phyloP scores from a whole-genome alignment of 1,140 invertebrate genomes.

The Propsilocerus akamusi region DNA sequence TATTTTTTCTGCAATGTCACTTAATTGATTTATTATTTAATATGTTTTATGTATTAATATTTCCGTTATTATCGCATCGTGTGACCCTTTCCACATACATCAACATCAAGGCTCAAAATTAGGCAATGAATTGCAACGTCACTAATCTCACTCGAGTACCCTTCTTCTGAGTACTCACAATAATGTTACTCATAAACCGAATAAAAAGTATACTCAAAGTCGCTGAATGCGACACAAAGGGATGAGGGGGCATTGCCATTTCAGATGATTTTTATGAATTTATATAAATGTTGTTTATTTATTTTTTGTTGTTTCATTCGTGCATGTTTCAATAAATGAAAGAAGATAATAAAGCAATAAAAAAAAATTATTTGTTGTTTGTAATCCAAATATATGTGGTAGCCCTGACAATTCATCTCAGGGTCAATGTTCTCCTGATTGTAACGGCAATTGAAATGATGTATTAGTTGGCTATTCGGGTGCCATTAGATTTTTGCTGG shows the following conservation, averaged over 20 bases:
- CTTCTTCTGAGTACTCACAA: too few relatives aligned
- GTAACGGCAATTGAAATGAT: too few relatives aligned
- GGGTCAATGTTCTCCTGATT: not conserved
- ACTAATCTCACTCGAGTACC: not conserved
- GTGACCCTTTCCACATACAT: too few relatives aligned
- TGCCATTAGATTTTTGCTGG: too few relatives aligned
- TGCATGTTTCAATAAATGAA: conserved; percentile 1
- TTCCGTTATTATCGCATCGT: too few relatives aligned
- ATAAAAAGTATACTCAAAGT: too few relatives aligned
- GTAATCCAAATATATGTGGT: not conserved
- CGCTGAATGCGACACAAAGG: not conserved
- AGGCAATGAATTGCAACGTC: not conserved
- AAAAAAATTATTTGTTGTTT: too few relatives aligned
- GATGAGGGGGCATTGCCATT: not conserved
- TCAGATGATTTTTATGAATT: not conserved
- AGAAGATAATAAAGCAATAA: conserved; percentile 3
- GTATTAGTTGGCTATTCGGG: too few relatives aligned
- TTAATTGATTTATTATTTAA: not conserved
- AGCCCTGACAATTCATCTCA: not conserved
- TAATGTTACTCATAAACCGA: too few relatives aligned
- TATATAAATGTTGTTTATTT: too few relatives aligned
- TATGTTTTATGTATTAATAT: too few relatives aligned
- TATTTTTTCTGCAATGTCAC: not conserved
- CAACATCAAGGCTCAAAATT: not conserved
- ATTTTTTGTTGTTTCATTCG: too few relatives aligned